These are phyloP conservation scores for Frankliniella fusca DNA, from an alignment of 2,888 invertebrate species.

Conservation along the genomic window DNA sequence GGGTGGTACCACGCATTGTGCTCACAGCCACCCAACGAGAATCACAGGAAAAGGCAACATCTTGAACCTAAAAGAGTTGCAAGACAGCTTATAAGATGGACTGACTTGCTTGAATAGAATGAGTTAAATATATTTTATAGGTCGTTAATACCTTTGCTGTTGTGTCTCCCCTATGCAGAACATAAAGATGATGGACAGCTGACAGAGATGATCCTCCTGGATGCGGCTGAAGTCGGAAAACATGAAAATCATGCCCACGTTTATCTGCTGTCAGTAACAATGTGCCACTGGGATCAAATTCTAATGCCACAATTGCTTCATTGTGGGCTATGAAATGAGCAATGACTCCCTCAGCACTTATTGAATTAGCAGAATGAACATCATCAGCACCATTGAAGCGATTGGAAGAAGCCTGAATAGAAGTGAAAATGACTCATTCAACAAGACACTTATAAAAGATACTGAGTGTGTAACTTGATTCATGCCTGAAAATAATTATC, in stretches of 20 bases:
- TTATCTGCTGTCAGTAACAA: constrained; percentile 86
- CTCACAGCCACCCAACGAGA: constrained; percentile 95
- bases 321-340: constrained; percentile 86
- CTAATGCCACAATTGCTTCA: constrained; percentile 82
- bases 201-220: constrained; percentile 81
- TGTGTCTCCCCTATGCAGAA: constrained; percentile 91
- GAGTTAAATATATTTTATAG: too few relatives aligned
- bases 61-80: constrained; percentile 51
- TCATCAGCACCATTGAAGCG: constrained; percentile 14
- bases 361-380: not conserved
- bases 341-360: constrained; percentile 59
- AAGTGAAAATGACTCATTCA: not conserved
- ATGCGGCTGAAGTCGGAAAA: constrained; percentile 92
- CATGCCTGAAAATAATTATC: not conserved
- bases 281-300: constrained; percentile 87
- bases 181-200: constrained; percentile 90
- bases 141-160: constrained; percentile 71
- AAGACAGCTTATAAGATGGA: constrained; percentile 27
- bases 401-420: not conserved
- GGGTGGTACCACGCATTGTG: constrained; percentile 93
- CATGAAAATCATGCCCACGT: constrained; percentile 91
- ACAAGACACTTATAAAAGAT: not conserved
- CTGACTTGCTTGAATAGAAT: too few relatives aligned
- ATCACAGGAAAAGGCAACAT: constrained; percentile 87
- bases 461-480: not conserved